Base-by-base conservation (phyloP, 2,888 invertebrate species). In the Agrypnus murinus region DNA sequence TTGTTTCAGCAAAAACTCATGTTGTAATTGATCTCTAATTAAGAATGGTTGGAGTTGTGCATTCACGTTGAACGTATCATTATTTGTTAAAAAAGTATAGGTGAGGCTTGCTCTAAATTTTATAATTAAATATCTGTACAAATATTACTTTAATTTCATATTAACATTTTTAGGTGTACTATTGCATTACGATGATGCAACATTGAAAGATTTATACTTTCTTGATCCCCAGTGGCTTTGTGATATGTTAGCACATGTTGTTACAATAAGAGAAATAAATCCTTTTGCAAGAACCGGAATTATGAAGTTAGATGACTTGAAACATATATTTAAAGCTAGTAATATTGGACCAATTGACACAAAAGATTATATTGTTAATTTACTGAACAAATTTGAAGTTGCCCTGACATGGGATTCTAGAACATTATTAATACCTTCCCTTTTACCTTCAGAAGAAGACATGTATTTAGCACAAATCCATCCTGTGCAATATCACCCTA, bases 151-250 rank as follows among this genome's bases (percentile, higher is more conserved):
- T 71, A 17, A 62, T 38, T 45, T 53, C 71, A 53, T 14, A 25
- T 25, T 25, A 25, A 60, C n/a, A n/a, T 50, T 53, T 53, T 34
- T 82, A 93, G 93, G 96, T 36, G 96, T 99, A 1, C 87, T 99
- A 7, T 88, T 98, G 1, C 97, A 97, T 84, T 97, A 97, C 80
- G 97, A 97, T 79, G 98, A 98, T 84, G 96, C 97, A 0, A 95
- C 96, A 0, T 87, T 98, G 1, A 94, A 96, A 81, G 98, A 99
- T 86, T 88, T 98, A 58, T 98, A 98, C 86, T 99, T 99, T 86
- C 87, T 99, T 48, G 95, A 98, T 84, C 98, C 99, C 0, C 99
- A 99, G 84, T 99, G 99, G 99, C 88, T 99, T 45, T 99, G 98
- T 86, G 99, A 99, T 84, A 95, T 98, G 90, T 85, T 99, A 40